Percentiles rank a stretch among this genome's conserved stretches.
Evolutionary conservation across 2,113 vertebrate species (phyloP).

Genomic region (Catagonus wagneri): DNA sequence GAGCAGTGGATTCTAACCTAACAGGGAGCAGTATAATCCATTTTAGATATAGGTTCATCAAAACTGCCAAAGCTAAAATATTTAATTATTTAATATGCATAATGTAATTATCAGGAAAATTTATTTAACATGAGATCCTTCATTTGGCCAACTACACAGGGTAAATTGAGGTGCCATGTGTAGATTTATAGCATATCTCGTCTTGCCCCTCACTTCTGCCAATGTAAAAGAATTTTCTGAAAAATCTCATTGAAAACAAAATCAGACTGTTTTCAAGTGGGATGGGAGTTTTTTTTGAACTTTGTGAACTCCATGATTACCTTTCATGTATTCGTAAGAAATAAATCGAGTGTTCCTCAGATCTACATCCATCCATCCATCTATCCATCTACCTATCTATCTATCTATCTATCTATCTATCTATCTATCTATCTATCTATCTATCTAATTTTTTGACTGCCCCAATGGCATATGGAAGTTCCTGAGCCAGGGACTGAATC

Average conservation of each 20-base stretch:
- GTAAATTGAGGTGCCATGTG: background rate
- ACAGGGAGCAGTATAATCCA: background rate
- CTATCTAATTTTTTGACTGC: too few relatives aligned
- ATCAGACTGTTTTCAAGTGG: conserved; percentile 22
- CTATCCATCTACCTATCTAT: too few relatives aligned
- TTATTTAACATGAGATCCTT: conserved; percentile 19
- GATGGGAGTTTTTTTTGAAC: conserved; percentile 23
- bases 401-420: too few relatives aligned
- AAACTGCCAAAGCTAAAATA: conserved; percentile 41
- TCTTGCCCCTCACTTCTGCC: conserved; percentile 1
- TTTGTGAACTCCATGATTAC: background rate
- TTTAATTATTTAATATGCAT: conserved; percentile 2
- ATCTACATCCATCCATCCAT: too few relatives aligned
- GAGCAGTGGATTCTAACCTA: background rate
- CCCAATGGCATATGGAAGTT: too few relatives aligned
- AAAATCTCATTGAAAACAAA: conserved; percentile 39
- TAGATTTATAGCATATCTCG: conserved; percentile 35
- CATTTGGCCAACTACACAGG: background rate
- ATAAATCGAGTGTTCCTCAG: conserved; percentile 12
- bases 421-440: too few relatives aligned
- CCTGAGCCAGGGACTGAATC: too few relatives aligned
- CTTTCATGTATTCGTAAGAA: conserved; percentile 42
- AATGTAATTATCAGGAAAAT: conserved; percentile 50
- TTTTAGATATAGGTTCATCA: background rate
- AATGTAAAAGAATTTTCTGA: conserved; percentile 13